Evolutionary conservation across 1,140 invertebrate genomes (phyloP).

Genomic region (Brachionus manjavacas): DNA sequence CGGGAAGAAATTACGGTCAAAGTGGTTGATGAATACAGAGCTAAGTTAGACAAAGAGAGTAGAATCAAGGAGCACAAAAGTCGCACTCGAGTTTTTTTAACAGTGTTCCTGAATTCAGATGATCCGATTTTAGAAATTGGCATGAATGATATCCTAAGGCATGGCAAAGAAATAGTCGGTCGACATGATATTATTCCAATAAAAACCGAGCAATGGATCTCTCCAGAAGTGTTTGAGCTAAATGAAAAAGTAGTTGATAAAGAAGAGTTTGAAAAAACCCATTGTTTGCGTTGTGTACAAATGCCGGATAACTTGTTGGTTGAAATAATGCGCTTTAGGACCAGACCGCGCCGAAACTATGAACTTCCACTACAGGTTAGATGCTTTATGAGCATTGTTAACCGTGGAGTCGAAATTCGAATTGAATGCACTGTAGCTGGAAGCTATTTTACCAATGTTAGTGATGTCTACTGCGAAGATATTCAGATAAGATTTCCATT

Average conservation of each 20-base stretch:
- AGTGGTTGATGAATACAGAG: conserved; percentile 89
- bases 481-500: conserved; percentile 93
- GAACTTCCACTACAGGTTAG: conserved; percentile 90
- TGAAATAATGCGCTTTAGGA: conserved; percentile 83
- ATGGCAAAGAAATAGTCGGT: conserved; percentile 97
- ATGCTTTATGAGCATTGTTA: conserved; percentile 51
- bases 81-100: conserved; percentile 85
- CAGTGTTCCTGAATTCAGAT: conserved; percentile 73
- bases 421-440: conserved; percentile 40
- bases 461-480: conserved; percentile 73
- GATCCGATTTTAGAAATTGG: conserved; percentile 88
- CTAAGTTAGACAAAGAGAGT: conserved; percentile 75
- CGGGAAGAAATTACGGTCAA: conserved; percentile 96
- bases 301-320: conserved; percentile 86
- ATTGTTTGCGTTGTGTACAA: conserved; percentile 91
- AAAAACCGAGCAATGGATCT: conserved; percentile 83
- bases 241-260: conserved; percentile 80
- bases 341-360: conserved; percentile 87
- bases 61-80: conserved; percentile 82
- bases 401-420: conserved; percentile 70
- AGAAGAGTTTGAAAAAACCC: conserved; percentile 80
- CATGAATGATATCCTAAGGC: conserved; percentile 88
- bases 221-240: conserved; percentile 86
- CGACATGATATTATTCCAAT: conserved; percentile 98
- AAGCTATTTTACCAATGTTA: conserved; percentile 12